These are phyloP conservation scores for Phrynocephalus guinanensis DNA, from an alignment of 2,797 vertebrate species.

Conservation along the genomic window DNA sequence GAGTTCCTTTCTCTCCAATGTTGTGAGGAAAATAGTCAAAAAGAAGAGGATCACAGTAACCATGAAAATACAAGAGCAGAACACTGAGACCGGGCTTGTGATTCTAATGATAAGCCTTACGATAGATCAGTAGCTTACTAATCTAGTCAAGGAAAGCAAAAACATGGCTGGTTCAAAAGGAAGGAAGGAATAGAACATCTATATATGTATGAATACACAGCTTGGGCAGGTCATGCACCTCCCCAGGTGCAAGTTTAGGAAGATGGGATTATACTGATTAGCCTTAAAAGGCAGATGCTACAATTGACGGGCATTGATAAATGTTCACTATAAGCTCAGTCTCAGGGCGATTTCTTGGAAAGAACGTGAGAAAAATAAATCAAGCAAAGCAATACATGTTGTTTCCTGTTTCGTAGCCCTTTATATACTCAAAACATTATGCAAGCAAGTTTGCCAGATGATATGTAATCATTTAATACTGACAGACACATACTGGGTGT, in stretches of 20 bases:
- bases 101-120: too few species aligned
- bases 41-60: not conserved
- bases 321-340: not conserved
- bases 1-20: not conserved
- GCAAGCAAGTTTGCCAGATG: constrained; percentile 15
- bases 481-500: not conserved
- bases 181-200: not conserved
- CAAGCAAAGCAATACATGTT: not conserved
- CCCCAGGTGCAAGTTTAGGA: not conserved
- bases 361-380: not conserved
- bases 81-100: not conserved
- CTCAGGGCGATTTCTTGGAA: not conserved
- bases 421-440: constrained; percentile 22
- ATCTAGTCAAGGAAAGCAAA: not conserved
- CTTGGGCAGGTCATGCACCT: not conserved
- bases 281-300: not conserved
- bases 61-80: not conserved
- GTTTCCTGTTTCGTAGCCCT: not conserved
- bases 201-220: not conserved
- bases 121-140: too few species aligned
- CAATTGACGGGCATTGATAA: not conserved
- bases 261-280: not conserved
- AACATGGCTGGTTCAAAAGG: not conserved
- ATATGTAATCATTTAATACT: not conserved
- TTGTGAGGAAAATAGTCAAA: not conserved